Base-by-base conservation (phyloP, 2,113 vertebrate species). In the Mellivora capensis region DNA sequence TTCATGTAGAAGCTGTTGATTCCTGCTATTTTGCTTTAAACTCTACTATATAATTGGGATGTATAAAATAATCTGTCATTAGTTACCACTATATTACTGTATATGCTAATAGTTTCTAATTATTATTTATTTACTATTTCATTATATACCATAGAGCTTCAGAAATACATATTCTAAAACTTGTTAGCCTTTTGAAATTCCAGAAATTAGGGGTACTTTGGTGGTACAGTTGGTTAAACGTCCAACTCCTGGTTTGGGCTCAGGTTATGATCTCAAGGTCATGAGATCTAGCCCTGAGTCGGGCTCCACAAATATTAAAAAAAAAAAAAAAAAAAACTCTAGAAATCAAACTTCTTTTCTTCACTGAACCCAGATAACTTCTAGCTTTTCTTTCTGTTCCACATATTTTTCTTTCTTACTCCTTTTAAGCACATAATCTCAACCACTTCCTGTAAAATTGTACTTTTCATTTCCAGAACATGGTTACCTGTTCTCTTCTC, bases 1-100 rank as follows among this genome's bases (percentile, higher is more conserved):
- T 91, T 69, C 29, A 67, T 91, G 49, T 44, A 23, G 61, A 59
- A 77, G 34, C 8, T 52, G 3, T 64, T 92, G 4, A 90, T 64
- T 96, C 93, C 14, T 91, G 27, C 4, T 59, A 88, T 91, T 97
- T 74, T 93, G 11, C 17, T 94, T 71, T 29, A 83, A 81, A 72
- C 7, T 67, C 17, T 54, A 59, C 9, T 77, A 54, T 59, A 2
- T 64, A n/a, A 74, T 37, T 71, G 62, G 27, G 86, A 84, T 84
- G 7, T 39, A n/a, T 64, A 64, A 44, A 93, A 67, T 34, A 37
- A 5, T 0, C 15, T 37, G 3, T 57, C 12, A 54, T 21, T 87
- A 67, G 39, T 54, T 74, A 79, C 11, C 13, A 42, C 7, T n/a
- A 37, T 4, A 37, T 69, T 59, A 61, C 4, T 52, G 0, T 72